phyloP scores from a whole-genome alignment of 2,888 invertebrate genomes.

The Monopis laevigella region DNA sequence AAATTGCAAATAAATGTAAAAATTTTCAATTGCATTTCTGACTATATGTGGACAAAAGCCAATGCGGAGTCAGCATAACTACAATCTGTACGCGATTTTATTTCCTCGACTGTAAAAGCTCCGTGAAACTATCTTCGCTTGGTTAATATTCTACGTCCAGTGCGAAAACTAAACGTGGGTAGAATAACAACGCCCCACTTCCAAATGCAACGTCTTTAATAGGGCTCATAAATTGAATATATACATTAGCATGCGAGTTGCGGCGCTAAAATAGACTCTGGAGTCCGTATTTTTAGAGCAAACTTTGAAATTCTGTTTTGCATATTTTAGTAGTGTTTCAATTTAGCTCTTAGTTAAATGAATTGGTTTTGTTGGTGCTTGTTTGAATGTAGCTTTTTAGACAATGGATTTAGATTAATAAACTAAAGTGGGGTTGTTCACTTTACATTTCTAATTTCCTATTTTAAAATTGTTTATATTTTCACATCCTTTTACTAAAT shows the following conservation, averaged over 20 bases:
- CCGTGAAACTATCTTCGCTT: constrained; percentile 27
- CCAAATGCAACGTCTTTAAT: constrained; percentile 50
- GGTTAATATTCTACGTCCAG: constrained; percentile 39
- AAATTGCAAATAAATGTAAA: too few species aligned
- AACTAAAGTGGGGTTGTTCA: background rate
- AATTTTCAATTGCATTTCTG: too few species aligned
- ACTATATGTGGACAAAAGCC: too few species aligned
- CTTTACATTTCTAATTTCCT: background rate
- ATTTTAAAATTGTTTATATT: background rate
- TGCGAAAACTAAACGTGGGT: constrained; percentile 23
- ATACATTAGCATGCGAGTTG: constrained; percentile 29
- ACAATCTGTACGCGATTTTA: background rate
- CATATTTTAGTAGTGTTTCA: too few species aligned
- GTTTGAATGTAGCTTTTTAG: too few species aligned
- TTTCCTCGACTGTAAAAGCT: background rate
- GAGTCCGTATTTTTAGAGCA: constrained; percentile 14
- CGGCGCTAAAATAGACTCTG: constrained; percentile 25
- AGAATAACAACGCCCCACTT: constrained; percentile 20
- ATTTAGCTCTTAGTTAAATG: too few species aligned
- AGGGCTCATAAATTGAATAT: constrained; percentile 50
- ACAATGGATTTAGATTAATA: background rate
- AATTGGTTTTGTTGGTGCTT: too few species aligned
- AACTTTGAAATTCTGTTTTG: constrained; percentile 5
- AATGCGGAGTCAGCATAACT: too few species aligned
- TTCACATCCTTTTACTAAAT: background rate